Evolutionary conservation across 1,140 invertebrate genomes (phyloP), one percentile per base, ranked within the genome.

Genomic region (Centruroides vittatus): DNA sequence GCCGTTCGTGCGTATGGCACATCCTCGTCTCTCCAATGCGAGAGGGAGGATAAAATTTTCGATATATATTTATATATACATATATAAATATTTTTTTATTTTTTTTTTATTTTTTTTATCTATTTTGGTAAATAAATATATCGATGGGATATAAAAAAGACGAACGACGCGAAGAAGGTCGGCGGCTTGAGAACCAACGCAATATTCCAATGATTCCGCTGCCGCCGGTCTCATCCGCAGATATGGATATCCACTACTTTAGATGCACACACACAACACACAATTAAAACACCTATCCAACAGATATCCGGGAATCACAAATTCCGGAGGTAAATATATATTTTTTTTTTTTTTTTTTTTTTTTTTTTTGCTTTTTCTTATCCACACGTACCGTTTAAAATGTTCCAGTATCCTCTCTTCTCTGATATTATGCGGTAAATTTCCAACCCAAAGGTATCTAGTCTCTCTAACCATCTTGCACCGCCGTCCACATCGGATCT

Each of bases 401-500:
- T 93, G 89, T 79, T 94, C 90, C 81, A 86, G 82, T 80, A 93
- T 89, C 76, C 86, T 83, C 77, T 93, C 89, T 81, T 94, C 89
- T 73, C 86, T 85, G 81, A 93, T 90, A 83, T 93, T 94, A 84
- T 96, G 92, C 84, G 93, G 91, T 85, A 97, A 89, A 88, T 97
- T 96, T 86, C 93, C 93, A 85, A 98, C 91, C 89, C 92, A 94
- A 82, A 96, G 86, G 83, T 98, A 93, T 84, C 93, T 90, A 84
- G 93, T 96, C 88, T 96, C 92, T 88, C 93, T 93, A 87, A 97
- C 93, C 93, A 97, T 97, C 85, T 88, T 92, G 64, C 61, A 65
- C 57, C 58, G 59, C 47, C 60, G 60, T 59, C 63, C 56, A 58
- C 60, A 65, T 65, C 41, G 41, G 41, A 41, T 41, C 41, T 41